Evolutionary conservation across 2,113 vertebrate genomes (phyloP).

Genomic region (Balaenoptera acutorostrata): DNA sequence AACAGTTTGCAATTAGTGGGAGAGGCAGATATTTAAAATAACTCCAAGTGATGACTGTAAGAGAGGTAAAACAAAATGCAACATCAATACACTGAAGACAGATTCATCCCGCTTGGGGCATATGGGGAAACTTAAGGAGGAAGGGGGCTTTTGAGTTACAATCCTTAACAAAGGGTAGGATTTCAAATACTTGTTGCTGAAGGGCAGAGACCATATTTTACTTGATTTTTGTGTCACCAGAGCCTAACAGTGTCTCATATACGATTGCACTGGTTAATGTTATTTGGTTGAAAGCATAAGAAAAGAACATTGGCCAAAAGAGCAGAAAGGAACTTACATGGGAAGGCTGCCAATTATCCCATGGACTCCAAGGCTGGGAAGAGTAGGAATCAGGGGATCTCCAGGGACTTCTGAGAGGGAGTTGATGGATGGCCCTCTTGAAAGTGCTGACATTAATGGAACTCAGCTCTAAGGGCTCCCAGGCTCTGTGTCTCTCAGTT

Average conservation of each 20-base stretch:
- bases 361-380: background rate
- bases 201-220: background rate
- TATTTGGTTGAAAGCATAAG: conserved; percentile 12
- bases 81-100: no score
- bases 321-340: background rate
- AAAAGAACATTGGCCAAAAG: background rate
- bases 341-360: conserved; percentile 11
- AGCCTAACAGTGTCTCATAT: background rate
- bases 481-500: background rate
- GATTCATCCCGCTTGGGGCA: background rate
- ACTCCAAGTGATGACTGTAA: background rate
- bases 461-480: background rate
- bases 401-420: background rate
- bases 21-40: conserved; percentile 1
- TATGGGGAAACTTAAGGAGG: background rate
- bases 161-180: background rate
- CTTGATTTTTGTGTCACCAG: background rate
- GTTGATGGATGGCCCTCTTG: background rate
- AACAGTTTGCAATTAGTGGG: background rate
- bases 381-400: background rate
- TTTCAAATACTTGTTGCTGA: background rate
- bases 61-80: background rate
- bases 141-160: background rate
- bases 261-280: background rate
- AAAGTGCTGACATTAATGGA: conserved; percentile 27